Evolutionary conservation across 2,888 invertebrate genomes (phyloP).

Genomic region (Chironomus riparius): DNA sequence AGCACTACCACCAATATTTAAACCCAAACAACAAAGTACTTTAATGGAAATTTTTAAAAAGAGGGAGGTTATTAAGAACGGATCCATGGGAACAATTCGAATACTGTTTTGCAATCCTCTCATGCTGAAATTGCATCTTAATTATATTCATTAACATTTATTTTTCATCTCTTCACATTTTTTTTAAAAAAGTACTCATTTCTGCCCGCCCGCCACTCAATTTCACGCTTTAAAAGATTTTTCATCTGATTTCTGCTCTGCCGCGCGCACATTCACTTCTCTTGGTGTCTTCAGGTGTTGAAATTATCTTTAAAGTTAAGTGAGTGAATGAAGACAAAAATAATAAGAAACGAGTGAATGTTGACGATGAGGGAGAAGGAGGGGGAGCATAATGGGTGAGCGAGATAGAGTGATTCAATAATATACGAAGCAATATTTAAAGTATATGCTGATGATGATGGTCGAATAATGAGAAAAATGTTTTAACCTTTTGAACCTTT

Average conservation of each 20-base stretch:
- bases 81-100: neutral
- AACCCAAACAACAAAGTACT: no score
- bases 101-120: neutral
- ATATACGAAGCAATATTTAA: slow-evolving; percentile 14
- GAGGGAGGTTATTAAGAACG: neutral
- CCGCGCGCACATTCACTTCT: neutral
- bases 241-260: slow-evolving; percentile 1
- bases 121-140: slow-evolving; percentile 9
- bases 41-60: neutral
- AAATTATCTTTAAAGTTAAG: slow-evolving; percentile 6
- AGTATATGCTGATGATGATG: slow-evolving; percentile 7
- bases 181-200: neutral
- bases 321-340: neutral
- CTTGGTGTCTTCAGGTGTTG: slow-evolving; percentile 17
- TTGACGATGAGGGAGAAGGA: neutral
- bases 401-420: no score
- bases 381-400: neutral
- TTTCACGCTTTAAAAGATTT: slow-evolving; percentile 2
- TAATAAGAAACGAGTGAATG: neutral
- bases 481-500: slow-evolving; percentile 21
- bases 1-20: no score
- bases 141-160: slow-evolving; percentile 12
- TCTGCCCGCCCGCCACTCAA: slow-evolving; percentile 1
- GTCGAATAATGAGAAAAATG: slow-evolving; percentile 21
- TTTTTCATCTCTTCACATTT: neutral